Conservation (phyloP, 2,888 invertebrate genomes). For the Anagyrus pseudococci region DNA sequence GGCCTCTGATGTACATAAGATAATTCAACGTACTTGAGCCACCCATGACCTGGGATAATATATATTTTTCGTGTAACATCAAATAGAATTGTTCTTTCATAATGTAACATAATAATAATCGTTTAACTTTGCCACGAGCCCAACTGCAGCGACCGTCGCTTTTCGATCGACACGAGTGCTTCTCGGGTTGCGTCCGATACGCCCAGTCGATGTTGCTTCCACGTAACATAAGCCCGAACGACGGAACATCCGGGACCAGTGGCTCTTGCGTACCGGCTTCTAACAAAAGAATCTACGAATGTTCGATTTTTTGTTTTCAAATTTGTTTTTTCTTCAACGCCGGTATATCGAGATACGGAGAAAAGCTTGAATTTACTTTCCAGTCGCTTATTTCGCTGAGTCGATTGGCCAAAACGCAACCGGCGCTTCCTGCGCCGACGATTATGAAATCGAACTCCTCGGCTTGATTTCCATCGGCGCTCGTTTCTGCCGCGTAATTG, state of each 20-base stretch:
- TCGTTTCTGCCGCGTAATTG: neutral
- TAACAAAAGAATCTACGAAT: conserved; percentile 67
- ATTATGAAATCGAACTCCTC: conserved; percentile 51
- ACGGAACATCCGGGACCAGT: conserved; percentile 70
- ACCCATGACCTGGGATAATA: conserved; percentile 61
- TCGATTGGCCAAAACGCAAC: conserved; percentile 64
- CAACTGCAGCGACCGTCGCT: conserved; percentile 67
- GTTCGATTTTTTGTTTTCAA: neutral
- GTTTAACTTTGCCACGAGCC: conserved; percentile 74
- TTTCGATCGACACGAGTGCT: conserved; percentile 67
- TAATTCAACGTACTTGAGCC: conserved; percentile 69
- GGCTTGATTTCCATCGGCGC: neutral
- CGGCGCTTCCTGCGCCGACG: conserved; percentile 64
- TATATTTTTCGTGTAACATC: conserved; percentile 1
- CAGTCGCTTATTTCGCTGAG: conserved; percentile 61
- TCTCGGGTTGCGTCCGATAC: conserved; percentile 72
- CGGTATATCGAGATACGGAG: conserved; percentile 61
- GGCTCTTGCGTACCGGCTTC: conserved; percentile 76
- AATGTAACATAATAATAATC: too few relatives aligned
- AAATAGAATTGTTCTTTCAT: too few relatives aligned
- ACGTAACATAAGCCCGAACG: conserved; percentile 60
- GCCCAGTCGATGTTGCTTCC: conserved; percentile 70
- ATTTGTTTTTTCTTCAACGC: neutral
- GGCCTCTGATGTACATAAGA: conserved; percentile 69
- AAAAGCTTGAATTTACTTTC: conserved; percentile 51